Base-by-base conservation (phyloP, 2,113 vertebrate genomes). In the Cyphomyrus plagiostoma region DNA sequence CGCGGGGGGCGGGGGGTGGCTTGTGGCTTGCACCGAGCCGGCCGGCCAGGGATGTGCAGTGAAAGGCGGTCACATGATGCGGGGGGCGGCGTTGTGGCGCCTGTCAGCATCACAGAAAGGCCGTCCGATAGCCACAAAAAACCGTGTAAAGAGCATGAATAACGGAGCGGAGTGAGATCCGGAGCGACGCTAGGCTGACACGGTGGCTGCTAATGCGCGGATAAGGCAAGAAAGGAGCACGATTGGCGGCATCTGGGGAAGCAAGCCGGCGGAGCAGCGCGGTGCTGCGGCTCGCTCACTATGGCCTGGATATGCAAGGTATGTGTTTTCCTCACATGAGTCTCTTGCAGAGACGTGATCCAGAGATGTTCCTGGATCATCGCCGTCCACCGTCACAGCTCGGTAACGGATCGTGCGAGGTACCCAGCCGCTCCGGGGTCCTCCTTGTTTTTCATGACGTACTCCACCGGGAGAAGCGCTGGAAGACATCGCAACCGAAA, bases 301-400 rank as follows among this genome's bases (percentile, higher is more conserved):
- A 93, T 93, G 96, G 95, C 95, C 95, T 96, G 95, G 95, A 94
- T 96, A 89, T 95, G 95, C 92, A 96, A 96, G 96, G 96, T 96
- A 93, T 95, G 95, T 90, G 23, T 91, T 23, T 48, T 74, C 53
- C 66, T 87, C 21, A 35, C 49, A 70, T 74, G 86, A 77, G 49
- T 88, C 9, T 26, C 83, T 48, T 52, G 49, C 8, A 26, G 26
- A 84, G 50, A 17, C 80, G 48, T 70, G 50, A 83, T 52, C 9
- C 53, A n/a, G 56, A n/a, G 56, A 62, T n/a, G 21, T 62, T 62
- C 56, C 7, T 9, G 2, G 56, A 62, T 62, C n/a, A 66, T 26
- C n/a, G 62, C 62, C n/a, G n/a, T 70, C n/a, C 11, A 9, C n/a
- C 62, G 62, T 62, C 23, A 62, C 56, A 62, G 56, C 56, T 74